A percentile compares a stretch with the other conserved stretches of the same genome.
Evolutionary conservation across 1,140 invertebrate genomes (phyloP).

Genomic region (Drosophila arizonae): DNA sequence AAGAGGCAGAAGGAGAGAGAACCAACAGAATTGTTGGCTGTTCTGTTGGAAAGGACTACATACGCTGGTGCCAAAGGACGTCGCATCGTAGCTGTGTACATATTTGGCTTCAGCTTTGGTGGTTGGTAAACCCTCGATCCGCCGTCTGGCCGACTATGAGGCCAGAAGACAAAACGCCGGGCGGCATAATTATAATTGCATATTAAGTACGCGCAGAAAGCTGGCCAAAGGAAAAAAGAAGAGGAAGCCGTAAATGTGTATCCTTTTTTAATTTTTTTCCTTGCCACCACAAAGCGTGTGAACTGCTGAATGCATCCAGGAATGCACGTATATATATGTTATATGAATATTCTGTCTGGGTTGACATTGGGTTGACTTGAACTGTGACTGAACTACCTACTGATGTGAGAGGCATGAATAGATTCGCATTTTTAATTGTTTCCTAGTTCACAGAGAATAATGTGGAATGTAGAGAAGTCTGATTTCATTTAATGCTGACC

Average conservation of each 20-base stretch:
- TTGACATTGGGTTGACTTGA: background rate
- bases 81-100: conserved; percentile 21
- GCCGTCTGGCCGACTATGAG: conserved; percentile 6
- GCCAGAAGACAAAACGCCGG: conserved; percentile 50
- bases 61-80: conserved; percentile 14
- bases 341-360: too few relatives aligned
- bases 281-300: conserved; percentile 45
- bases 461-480: too few relatives aligned
- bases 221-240: conserved; percentile 3
- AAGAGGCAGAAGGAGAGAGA: background rate
- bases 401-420: too few relatives aligned
- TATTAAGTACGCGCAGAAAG: conserved; percentile 61
- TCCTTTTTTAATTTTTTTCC: conserved; percentile 43
- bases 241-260: conserved; percentile 69
- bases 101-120: conserved; percentile 38
- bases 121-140: conserved; percentile 53
- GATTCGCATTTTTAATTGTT: too few relatives aligned
- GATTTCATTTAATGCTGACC: too few relatives aligned
- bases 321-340: conserved; percentile 12
- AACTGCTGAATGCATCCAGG: conserved; percentile 29
- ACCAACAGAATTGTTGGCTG: conserved; percentile 6
- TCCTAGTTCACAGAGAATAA: too few relatives aligned
- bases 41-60: conserved; percentile 41
- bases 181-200: conserved; percentile 79
- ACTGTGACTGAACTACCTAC: too few relatives aligned